Base-by-base conservation (phyloP, 2,888 invertebrate genomes). In the Nineta flava region DNA sequence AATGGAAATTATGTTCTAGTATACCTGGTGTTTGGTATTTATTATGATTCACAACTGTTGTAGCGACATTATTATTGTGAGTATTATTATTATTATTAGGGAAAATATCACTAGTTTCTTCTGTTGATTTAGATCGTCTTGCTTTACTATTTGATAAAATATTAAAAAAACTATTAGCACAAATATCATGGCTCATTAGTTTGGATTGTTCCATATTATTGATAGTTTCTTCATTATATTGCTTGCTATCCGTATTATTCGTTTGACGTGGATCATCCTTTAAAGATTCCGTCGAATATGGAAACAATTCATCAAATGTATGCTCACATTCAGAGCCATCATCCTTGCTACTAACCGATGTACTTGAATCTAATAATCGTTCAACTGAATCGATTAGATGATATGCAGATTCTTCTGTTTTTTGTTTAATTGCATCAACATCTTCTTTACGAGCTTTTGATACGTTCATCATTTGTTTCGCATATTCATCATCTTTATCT, bases 321-420 rank as follows among this genome's bases (percentile, higher is more conserved):
- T 26, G 17, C 31, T 48, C 48, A 7, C 21, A 42, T 31, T 41
- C 41, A 42, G 41, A 42, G 16, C 17, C 47, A 12, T 46, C 34
- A 13, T 48, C 31, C 10, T 13, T 21, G 17, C 35, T 35, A 35
- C 49, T 49, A 2, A 16, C 21, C 10, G 44, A 44, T 32, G 42
- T 45, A 9, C 32, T 34, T 15, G 44, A 35, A 34, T 49, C 49
- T n/a, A 49, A 19, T 17, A 49, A 21, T 35, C 26, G 26, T 35
- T 45, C 45, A 17, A 61, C 58, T 3, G 61, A 59, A n/a, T 55
- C 47, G 26, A 58, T 52, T 44, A 62, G 52, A 50, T 63, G 62
- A 51, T 61, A 63, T 6, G 60, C 57, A 45, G 57, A 52, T 26
- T 56, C 56, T 51, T 60, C 58, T 1, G 62, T 62, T 50, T 59